Evolutionary conservation across 1,140 invertebrate genomes (phyloP), one percentile per base, ranked within the genome.

Genomic region (Parasteatoda tepidariorum): DNA sequence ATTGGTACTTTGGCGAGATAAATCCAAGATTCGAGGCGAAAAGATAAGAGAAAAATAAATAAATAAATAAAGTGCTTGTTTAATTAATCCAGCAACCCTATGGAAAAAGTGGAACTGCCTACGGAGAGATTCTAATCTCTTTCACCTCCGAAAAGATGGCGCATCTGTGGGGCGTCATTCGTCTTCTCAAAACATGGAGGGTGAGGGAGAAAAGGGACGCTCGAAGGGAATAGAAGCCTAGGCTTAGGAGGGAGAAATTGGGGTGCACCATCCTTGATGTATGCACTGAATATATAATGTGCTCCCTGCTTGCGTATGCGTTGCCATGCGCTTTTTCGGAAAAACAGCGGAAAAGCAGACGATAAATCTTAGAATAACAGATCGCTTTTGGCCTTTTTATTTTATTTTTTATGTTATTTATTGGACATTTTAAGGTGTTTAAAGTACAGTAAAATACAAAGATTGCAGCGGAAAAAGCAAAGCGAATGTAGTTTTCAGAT

Each of bases 201-300:
- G 38, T 11, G 26, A 11, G 61, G 33, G 66, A 22, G 66, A 31
- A 66, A 33, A 15, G 66, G 3, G 38, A 24, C 2, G 33, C 18
- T 4, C n/a, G 11, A 22, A 18, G 59, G 18, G 11, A 9, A 30
- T n/a, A 34, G 18, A 31, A 31, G 31, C 13, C 30, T 31, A 24
- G 4, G 5, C 31, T 66, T 30, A 30, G 41, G 18, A 41, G 34
- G 67, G 66, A 31, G 24, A 57, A 22, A 64, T 22, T 7, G 67
- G 78, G 6, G 22, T 22, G n/a, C 26, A 54, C 55, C 76, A 55
- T 79, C 78, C 64, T 26, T 82, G 78, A 82, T 82, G 26, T 82
- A 82, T 82, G 78, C 78, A 28, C 31, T 4, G 78, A 82, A 82
- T 82, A 82, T 82, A 61, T 82, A 82, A 82, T 82, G 78, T 7